Base-by-base conservation (phyloP, 2,113 vertebrate genomes). In the Xiphias gladius region DNA sequence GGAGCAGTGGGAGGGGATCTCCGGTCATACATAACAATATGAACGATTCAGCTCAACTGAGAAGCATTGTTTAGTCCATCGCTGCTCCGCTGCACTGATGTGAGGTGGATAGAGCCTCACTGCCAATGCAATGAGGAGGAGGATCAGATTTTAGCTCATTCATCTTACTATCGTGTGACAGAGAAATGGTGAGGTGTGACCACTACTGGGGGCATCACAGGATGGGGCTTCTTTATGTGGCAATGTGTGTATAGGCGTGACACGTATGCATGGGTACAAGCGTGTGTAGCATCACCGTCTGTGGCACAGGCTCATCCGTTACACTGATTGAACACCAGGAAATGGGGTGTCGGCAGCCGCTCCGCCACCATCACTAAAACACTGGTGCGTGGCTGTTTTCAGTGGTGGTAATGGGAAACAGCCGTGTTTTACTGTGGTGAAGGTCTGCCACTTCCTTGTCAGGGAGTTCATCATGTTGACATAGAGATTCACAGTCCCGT, bases 381-480 rank as follows among this genome's bases (percentile, higher is more conserved):
- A 78, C 58, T 32, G 30, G 26, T 70, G 41, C 10, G 35, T 83
- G 54, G 39, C 43, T 46, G 75, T 81, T 80, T 64, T 71, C 74
- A 55, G 58, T n/a, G 41, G 32, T 22, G 64, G 69, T 16, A 79
- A 83, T 69, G 84, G 82, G 76, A 82, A 84, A 54, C 59, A 41
- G 67, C 8, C 22, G 10, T 86, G 64, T 87, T 90, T 83, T 82
- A 84, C 78, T 81, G 57, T 63, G 28, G 32, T 62, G 76, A 37
- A 46, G 62, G 58, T 41, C 57, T 20, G 54, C n/a, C 72, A 48
- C 64, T 76, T 80, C 68, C 55, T 66, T 78, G 65, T 88, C 83
- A 73, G 82, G 75, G 77, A 84, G 66, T 79, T 90, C 76, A 88
- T 90, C 87, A 80, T 52, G 64, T 79, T 67, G 52, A 69, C 50